phyloP scores from a whole-genome alignment of 2,888 invertebrate genomes.

The Limnephilus lunatus region DNA sequence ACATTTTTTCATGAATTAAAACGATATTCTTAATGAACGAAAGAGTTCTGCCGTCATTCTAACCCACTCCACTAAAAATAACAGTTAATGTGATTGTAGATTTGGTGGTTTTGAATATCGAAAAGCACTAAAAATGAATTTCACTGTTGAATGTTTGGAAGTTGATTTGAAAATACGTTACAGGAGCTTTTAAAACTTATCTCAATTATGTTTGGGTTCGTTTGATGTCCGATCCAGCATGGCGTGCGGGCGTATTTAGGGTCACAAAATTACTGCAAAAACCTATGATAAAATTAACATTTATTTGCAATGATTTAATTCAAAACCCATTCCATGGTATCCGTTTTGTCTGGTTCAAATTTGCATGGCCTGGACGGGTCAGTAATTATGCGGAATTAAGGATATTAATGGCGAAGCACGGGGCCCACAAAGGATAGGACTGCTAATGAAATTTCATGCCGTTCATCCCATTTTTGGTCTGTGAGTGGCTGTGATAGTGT shows the following conservation, averaged over 20 bases:
- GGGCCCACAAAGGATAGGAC: constrained; percentile 35
- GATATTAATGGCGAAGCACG: constrained; percentile 54
- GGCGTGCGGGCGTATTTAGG: neutral
- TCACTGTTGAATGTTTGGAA: no score
- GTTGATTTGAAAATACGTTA: neutral
- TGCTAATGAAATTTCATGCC: constrained; percentile 54
- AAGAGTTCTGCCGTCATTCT: no score
- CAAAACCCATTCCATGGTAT: neutral
- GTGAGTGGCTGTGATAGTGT: constrained; percentile 42
- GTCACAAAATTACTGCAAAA: neutral
- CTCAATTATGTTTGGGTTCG: neutral
- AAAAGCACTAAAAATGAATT: no score
- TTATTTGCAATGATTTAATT: constrained; percentile 2
- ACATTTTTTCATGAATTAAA: no score
- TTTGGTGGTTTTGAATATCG: no score
- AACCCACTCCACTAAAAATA: no score
- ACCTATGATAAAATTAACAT: neutral
- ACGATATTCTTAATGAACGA: no score
- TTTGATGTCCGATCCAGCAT: neutral
- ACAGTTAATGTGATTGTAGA: no score
- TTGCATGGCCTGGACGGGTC: constrained; percentile 56
- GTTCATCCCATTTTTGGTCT: constrained; percentile 51
- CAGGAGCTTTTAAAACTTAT: neutral
- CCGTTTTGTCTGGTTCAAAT: constrained; percentile 34
- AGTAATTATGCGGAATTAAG: constrained; percentile 61